A percentile compares a stretch with the other conserved stretches of the same genome.
These are phyloP conservation scores for Cynocephalus volans DNA, from an alignment of 2,113 vertebrate genomes.

Conservation along the genomic window DNA sequence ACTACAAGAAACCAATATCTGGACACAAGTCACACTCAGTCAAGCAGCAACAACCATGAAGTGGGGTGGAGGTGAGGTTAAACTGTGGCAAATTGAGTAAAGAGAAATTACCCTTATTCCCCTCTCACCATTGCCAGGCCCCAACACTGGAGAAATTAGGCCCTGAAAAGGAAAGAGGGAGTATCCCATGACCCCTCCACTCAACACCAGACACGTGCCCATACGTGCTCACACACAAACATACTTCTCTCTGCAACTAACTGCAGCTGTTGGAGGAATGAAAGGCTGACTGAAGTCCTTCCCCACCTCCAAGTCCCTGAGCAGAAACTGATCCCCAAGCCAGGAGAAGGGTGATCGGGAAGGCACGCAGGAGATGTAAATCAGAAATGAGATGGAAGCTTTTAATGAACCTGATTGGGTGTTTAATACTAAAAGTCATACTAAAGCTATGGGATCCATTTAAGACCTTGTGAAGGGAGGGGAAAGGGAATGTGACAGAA, in stretches of 20 bases:
- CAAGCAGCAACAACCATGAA: not conserved
- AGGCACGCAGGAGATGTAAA: not conserved
- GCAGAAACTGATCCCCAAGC: not conserved
- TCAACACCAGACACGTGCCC: not conserved
- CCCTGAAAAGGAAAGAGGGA: not conserved
- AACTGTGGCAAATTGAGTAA: not conserved
- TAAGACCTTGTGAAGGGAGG: not conserved
- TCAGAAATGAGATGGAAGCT: not conserved
- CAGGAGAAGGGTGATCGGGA: not conserved
- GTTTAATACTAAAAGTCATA: conserved; percentile 29
- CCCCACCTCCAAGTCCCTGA: not conserved
- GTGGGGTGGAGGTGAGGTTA: not conserved
- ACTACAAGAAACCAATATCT: not conserved
- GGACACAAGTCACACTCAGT: not conserved
- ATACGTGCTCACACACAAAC: not conserved
- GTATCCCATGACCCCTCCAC: not conserved
- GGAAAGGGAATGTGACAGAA: not conserved
- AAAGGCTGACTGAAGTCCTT: not conserved
- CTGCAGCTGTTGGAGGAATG: not conserved
- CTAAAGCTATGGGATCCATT: not conserved
- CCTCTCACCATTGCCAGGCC: not conserved
- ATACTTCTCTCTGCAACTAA: not conserved
- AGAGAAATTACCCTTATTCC: not conserved
- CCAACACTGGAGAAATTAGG: not conserved
- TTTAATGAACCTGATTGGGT: not conserved